These are phyloP conservation scores for Peucedramus taeniatus DNA, from an alignment of 2,113 vertebrate species.

Conservation along the genomic window DNA sequence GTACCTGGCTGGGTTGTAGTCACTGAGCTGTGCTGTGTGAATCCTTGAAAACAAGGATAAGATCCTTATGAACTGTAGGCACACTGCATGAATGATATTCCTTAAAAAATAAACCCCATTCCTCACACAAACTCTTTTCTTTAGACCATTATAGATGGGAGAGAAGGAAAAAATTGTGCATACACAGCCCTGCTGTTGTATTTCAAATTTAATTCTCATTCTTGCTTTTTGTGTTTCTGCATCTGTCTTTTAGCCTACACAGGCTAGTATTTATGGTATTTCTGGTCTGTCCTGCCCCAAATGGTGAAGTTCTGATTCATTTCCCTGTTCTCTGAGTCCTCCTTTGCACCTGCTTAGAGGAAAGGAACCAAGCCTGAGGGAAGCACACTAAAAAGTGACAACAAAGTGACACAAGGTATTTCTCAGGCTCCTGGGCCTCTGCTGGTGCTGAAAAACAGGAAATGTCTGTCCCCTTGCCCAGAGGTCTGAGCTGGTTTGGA, in stretches of 20 bases:
- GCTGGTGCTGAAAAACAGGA: conserved; percentile 50
- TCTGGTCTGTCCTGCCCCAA: not conserved
- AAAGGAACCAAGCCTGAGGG: not conserved
- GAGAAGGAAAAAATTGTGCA: not conserved
- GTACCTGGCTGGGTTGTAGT: not conserved
- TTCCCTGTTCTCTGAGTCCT: not conserved
- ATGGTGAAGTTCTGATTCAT: conserved; percentile 10
- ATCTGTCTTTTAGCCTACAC: not conserved
- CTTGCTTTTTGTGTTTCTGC: not conserved
- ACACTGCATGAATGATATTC: not conserved
- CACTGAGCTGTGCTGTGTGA: not conserved
- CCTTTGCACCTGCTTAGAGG: not conserved
- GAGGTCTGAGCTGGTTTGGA: not conserved
- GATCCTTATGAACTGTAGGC: not conserved
- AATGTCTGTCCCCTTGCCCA: not conserved
- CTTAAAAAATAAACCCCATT: not conserved
- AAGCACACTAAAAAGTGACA: not conserved
- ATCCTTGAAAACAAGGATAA: not conserved
- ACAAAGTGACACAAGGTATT: not conserved
- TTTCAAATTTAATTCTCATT: not conserved
- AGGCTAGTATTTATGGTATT: not conserved
- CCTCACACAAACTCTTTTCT: not conserved
- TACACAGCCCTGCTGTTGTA: not conserved
- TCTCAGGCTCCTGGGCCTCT: not conserved
- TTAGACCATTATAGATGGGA: not conserved